Evolutionary conservation across 1,140 invertebrate species (phyloP).

Genomic region (Sarcophaga bullata): DNA sequence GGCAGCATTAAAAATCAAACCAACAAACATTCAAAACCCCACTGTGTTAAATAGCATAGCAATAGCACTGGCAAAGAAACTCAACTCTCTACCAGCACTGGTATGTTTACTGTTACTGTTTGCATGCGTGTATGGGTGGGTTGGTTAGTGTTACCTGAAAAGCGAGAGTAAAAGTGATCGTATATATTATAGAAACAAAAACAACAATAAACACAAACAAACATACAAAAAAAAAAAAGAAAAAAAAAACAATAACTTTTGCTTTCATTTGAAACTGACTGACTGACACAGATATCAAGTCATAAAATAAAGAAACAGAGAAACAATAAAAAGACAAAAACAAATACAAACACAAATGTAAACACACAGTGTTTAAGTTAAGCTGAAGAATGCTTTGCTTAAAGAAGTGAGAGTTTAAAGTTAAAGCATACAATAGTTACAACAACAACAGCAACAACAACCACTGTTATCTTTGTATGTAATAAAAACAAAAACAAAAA

Average conservation of each 20-base stretch:
- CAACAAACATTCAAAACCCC: neutral
- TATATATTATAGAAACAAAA: conserved; percentile 11
- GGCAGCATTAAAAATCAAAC: neutral
- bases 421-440: neutral
- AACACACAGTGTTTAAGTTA: neutral
- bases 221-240: neutral
- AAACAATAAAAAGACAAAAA: conserved; percentile 1
- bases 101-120: neutral
- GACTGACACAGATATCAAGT: conserved; percentile 61
- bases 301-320: conserved; percentile 51
- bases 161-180: conserved; percentile 39
- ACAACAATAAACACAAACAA: conserved; percentile 45
- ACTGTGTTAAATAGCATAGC: neutral
- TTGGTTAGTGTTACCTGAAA: neutral
- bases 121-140: neutral
- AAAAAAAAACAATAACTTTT: conserved; percentile 58
- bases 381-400: neutral
- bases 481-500: too few species aligned
- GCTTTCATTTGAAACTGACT: conserved; percentile 54
- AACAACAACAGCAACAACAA: neutral
- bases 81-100: neutral
- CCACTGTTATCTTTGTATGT: too few species aligned
- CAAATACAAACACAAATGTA: neutral
- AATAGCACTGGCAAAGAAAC: neutral
- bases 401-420: conserved; percentile 30